These are phyloP conservation scores for Oscheius myriophilus DNA, from an alignment of 2,888 invertebrate genomes.

Conservation along the genomic window DNA sequence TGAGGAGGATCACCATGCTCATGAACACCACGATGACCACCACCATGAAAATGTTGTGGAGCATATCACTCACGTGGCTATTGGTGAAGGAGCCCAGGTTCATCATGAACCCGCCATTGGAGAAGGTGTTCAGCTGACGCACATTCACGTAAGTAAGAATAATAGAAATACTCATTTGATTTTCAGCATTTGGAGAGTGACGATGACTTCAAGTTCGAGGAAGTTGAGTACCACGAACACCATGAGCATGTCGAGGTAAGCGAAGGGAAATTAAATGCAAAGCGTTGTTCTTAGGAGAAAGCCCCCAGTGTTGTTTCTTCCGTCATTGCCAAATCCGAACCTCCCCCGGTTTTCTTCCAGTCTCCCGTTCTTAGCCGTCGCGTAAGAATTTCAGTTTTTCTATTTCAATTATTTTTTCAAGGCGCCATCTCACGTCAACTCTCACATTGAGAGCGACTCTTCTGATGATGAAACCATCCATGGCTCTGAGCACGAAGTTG, in stretches of 20 bases:
- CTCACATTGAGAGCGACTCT: too few relatives aligned
- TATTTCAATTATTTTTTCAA: too few relatives aligned
- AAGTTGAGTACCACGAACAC: conserved; percentile 42
- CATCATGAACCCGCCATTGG: neutral
- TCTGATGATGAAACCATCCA: neutral
- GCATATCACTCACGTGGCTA: neutral
- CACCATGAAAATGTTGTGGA: conserved; percentile 5
- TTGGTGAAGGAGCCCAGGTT: conserved; percentile 4
- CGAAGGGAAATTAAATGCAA: neutral
- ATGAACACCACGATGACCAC: conserved; percentile 1
- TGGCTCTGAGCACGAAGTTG: neutral
- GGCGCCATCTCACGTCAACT: too few relatives aligned
- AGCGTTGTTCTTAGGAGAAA: neutral
- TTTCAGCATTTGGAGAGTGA: conserved; percentile 34
- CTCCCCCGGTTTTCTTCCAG: conserved; percentile 17
- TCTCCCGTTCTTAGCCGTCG: conserved; percentile 7
- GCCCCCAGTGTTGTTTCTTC: neutral
- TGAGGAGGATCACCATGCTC: conserved; percentile 10
- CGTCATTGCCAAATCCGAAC: neutral
- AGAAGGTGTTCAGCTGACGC: too few relatives aligned
- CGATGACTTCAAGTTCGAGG: conserved; percentile 45
- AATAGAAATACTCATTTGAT: neutral
- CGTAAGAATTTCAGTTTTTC: too few relatives aligned
- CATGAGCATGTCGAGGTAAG: neutral
- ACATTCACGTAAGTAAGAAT: neutral